Evolutionary conservation across 2,113 vertebrate genomes (phyloP).

Genomic region (Alethe diademata): DNA sequence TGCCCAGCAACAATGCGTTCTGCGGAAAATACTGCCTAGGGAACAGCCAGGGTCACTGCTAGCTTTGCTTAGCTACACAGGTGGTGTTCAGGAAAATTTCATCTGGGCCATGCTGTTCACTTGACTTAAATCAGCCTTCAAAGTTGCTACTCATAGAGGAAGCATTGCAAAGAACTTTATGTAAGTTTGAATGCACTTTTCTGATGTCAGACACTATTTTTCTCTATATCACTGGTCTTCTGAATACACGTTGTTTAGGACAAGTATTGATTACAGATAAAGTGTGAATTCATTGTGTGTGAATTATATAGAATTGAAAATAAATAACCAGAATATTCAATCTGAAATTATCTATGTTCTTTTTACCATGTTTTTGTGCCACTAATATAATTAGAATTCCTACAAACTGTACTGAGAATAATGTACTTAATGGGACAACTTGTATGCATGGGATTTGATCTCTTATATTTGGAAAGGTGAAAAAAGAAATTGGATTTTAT

Average conservation of each 20-base stretch:
- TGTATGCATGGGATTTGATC: neutral
- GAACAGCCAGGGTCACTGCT: neutral
- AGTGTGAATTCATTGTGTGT: neutral
- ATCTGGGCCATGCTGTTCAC: neutral
- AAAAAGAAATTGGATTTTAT: neutral
- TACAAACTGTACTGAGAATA: neutral
- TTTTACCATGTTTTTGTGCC: neutral
- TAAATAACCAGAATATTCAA: neutral
- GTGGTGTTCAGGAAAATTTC: neutral
- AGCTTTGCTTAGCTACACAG: neutral
- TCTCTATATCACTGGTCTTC: neutral
- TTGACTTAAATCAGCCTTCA: neutral
- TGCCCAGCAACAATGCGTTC: neutral
- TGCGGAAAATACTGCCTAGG: neutral
- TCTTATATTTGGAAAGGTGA: neutral
- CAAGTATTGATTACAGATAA: neutral
- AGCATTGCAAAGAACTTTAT: neutral
- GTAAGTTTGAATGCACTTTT: neutral
- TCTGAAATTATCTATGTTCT: neutral
- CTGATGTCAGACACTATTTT: neutral
- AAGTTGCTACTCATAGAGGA: neutral
- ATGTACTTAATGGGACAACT: neutral
- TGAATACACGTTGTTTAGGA: fast-evolving
- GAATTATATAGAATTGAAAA: neutral
- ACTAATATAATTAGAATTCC: neutral